Base-by-base conservation (phyloP, 1,140 invertebrate genomes). In the Drosophila varians region DNA sequence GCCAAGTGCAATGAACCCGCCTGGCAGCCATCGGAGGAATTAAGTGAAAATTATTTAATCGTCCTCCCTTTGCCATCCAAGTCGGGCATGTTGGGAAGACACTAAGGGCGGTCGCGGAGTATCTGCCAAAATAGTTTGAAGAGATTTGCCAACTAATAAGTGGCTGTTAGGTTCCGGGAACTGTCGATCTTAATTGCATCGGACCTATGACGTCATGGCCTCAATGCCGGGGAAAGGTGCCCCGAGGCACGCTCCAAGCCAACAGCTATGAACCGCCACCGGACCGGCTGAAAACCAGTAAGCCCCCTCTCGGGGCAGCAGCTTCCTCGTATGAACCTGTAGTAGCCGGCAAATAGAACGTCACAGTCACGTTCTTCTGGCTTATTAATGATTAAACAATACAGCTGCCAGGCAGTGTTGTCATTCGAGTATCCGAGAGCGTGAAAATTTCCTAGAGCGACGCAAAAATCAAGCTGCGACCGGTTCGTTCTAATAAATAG, bases 1-100 rank as follows among this genome's bases (percentile, higher is more conserved):
- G 31, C 6, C 38, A 38, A 72, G 80, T 49, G 61, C 79, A 61
- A 49, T 80, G 79, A 79, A 86, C 79, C 46, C 65, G 18, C 36
- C 31, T n/a, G 34, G 43, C 38, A 72, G 61, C 64, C 34, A 64
- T 51, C 36, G 25, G 57, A 38, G 28, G 74, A 49, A 65, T 65
- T 60, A 47, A 74, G 57, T 55, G 49, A 31, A 58, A 57, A 51
- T 31, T 49, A 61, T 84, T 71, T 78, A 84, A 84, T 71, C 58
- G 21, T 60, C 60, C 34, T 55, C 58, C 18, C 2, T 31, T 71
- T 45, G 51, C 51, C 18, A 43, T 12, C 31, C 48, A 43, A 28
- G 16, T n/a, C n/a, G n/a, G n/a, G n/a, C n/a, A n/a, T n/a, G n/a
- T n/a, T n/a, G n/a, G n/a, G n/a, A n/a, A n/a, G n/a, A n/a, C n/a